phyloP scores from a whole-genome alignment of 2,113 vertebrate species.

The Pheucticus melanocephalus region DNA sequence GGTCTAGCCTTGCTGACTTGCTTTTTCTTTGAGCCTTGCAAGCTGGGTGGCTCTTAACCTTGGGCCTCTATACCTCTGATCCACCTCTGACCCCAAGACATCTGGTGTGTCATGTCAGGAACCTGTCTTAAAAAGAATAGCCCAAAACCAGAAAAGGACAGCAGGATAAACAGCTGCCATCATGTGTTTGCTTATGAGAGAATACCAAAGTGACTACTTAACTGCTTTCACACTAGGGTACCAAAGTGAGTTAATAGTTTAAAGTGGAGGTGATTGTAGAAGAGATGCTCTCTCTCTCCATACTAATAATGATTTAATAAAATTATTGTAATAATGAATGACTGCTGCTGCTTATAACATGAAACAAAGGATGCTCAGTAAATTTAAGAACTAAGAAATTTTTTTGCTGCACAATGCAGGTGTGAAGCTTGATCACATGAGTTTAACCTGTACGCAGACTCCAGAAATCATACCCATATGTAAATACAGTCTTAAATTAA shows the following conservation, averaged over 20 bases:
- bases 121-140: background rate
- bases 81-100: background rate
- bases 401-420: background rate
- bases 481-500: background rate
- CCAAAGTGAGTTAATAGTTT: background rate
- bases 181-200: background rate
- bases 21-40: background rate
- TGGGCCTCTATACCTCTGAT: background rate
- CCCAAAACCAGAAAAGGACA: background rate
- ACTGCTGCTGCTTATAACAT: background rate
- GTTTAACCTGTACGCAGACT: background rate
- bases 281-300: no score
- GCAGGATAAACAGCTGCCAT: background rate
- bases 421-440: background rate
- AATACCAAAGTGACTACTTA: background rate
- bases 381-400: background rate
- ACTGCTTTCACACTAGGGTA: background rate
- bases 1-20: background rate
- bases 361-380: background rate
- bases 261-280: background rate
- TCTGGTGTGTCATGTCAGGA: background rate
- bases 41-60: background rate
- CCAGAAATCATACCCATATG: background rate
- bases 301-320: no score
- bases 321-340: background rate